phyloP scores from a whole-genome alignment of 2,888 invertebrate genomes.

The Plebejus anna region DNA sequence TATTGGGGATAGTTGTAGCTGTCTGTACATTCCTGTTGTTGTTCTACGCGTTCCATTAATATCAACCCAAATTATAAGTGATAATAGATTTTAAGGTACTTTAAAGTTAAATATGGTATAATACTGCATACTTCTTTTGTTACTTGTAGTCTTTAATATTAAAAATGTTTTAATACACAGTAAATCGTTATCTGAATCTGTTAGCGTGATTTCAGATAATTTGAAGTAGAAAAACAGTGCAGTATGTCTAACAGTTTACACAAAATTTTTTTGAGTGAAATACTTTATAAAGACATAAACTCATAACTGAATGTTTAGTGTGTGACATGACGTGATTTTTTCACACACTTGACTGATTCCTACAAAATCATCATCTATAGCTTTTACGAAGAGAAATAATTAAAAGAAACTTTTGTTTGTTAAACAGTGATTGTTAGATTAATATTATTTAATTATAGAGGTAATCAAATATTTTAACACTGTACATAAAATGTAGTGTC shows the following conservation, averaged over 20 bases:
- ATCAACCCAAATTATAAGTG: not conserved
- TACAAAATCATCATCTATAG: not conserved
- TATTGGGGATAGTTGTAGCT: constrained; percentile 92
- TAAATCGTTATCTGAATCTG: too few relatives aligned
- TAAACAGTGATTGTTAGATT: constrained; percentile 4
- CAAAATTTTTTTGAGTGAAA: too few relatives aligned
- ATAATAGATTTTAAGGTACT: constrained; percentile 8
- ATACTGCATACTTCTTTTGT: not conserved
- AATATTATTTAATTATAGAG: constrained; percentile 10
- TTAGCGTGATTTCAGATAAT: too few relatives aligned
- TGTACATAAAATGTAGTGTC: constrained; percentile 22
- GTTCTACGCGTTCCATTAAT: constrained; percentile 87
- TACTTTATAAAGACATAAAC: too few relatives aligned
- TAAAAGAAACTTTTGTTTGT: not conserved
- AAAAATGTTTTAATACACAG: not conserved
- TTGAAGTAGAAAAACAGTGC: too few relatives aligned
- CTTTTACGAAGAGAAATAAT: not conserved
- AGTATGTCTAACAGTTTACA: too few relatives aligned
- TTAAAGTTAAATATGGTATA: not conserved
- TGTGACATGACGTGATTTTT: not conserved
- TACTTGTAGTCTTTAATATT: not conserved
- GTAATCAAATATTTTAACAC: constrained; percentile 18
- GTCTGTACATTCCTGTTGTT: constrained; percentile 93
- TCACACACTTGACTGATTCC: not conserved
- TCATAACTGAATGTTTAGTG: too few relatives aligned